Evolutionary conservation across 1,140 invertebrate species (phyloP), one percentile per base, ranked within the genome.

Genomic region (Cylas formicarius): DNA sequence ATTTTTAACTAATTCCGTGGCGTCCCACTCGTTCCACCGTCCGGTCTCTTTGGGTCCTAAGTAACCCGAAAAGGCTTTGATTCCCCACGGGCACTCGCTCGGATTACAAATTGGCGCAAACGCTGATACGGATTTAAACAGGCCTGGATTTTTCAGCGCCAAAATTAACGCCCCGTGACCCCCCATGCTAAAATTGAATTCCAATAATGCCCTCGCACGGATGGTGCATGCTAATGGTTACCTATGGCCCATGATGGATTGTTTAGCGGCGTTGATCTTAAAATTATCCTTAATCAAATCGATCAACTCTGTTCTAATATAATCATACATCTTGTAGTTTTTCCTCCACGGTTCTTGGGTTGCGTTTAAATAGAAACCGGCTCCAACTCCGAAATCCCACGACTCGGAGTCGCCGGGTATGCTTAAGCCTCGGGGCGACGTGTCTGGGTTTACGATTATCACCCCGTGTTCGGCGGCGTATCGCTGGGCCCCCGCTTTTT

Each of bases 91-190:
- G 58, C 84, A 85, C 26, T 80, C 69, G 9, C 71, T 76, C 0
- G 95, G 93, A 71, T 97, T 94, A 35, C 82, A 82, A 60, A 98
- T 97, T 0, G 96, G 93, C 14, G 96, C 80, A 77, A 99, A 98
- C n/a, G 90, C 90, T 44, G 92, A 95, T 0, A 96, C 91, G 24
- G 86, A 85, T 53, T 79, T 78, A 67, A 90, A 99, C 44, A 85
- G 70, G 4, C 84, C 84, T 16, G 93, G 94, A 68, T 94, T 96
- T 65, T 91, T 91, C 14, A 99, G 67, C 11, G 86, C 84, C 67
- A 86, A 89, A 21, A 94, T 84, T 16, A 99, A 67, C 18, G 96
- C 95, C 18, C 96, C 96, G 72, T 97, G 93, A 38, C 95, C 94
- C 37, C 94, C 94, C 93, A 97, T 97, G 61, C 91, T 92, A 58